Evolutionary conservation across 1,140 invertebrate species (phyloP).

Genomic region (Bombus sibiricus): DNA sequence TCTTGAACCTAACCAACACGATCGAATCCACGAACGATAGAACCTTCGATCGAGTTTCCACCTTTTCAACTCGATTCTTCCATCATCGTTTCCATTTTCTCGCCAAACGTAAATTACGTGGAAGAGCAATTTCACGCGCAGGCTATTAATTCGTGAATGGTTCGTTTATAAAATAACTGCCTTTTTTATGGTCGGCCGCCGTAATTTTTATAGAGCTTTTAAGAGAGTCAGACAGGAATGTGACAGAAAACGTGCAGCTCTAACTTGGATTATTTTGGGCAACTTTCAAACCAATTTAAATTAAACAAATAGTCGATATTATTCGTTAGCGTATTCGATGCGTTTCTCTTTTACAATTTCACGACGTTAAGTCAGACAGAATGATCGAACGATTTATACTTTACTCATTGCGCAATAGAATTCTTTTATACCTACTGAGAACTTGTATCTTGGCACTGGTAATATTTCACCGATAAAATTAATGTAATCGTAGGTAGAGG

Average conservation of each 20-base stretch:
- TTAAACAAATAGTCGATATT: not conserved
- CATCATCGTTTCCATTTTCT: not conserved
- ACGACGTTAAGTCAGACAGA: no score
- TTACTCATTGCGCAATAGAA: no score
- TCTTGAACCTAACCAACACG: not conserved
- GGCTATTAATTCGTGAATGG: not conserved
- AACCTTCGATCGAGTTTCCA: not conserved
- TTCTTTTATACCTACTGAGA: no score
- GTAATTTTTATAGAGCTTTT: constrained; percentile 11
- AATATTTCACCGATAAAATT: not conserved
- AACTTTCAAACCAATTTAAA: not conserved
- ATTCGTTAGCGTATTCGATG: no score
- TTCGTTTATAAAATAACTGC: not conserved
- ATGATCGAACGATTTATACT: no score
- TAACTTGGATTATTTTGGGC: not conserved
- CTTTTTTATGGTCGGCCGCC: not conserved
- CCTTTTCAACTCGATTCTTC: not conserved
- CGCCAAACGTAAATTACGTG: constrained; percentile 3
- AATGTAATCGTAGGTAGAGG: not conserved
- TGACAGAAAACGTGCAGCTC: not conserved
- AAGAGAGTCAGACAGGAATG: not conserved
- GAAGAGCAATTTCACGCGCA: not conserved
- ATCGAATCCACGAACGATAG: not conserved
- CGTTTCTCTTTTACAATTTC: no score
- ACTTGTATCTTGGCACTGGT: not conserved